phyloP scores from a whole-genome alignment of 2,113 vertebrate genomes.

The Galemys pyrenaicus region DNA sequence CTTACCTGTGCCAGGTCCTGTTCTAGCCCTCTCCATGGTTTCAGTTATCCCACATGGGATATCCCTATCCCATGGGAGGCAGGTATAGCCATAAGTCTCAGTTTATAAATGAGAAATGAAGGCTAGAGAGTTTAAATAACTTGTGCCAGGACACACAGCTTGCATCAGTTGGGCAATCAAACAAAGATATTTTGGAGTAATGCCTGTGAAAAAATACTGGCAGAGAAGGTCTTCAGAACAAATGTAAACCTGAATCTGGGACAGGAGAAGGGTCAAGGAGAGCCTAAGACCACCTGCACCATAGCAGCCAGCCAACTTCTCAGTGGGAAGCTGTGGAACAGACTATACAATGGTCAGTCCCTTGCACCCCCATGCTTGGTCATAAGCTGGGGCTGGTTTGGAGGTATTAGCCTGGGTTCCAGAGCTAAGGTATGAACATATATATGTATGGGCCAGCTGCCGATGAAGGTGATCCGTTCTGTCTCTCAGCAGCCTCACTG shows the following conservation, averaged over 20 bases:
- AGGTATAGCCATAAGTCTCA: not conserved
- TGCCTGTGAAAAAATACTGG: not conserved
- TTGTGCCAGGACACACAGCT: no score
- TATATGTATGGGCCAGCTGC: not conserved
- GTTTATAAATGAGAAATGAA: not conserved
- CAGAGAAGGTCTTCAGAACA: not conserved
- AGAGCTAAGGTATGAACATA: not conserved
- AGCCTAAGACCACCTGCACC: rapidly evolving
- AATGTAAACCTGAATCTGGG: not conserved
- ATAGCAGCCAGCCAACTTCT: rapidly evolving
- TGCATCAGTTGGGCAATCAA: not conserved
- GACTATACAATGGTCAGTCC: not conserved
- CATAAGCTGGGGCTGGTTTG: not conserved
- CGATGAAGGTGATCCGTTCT: not conserved
- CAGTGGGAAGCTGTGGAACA: rapidly evolving
- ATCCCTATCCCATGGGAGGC: no score
- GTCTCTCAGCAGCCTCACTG: not conserved
- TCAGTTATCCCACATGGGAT: not conserved
- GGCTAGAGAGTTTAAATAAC: not conserved
- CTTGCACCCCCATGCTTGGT: rapidly evolving
- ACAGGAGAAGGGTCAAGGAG: rapidly evolving
- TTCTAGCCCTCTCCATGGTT: not conserved
- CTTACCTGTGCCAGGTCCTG: no score
- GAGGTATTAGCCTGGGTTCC: not conserved
- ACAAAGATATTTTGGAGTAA: not conserved